Evolutionary conservation across 64 coral and sea anemone genomes (phyloP).

Genomic region (Hydrozoanthus tunicans): DNA sequence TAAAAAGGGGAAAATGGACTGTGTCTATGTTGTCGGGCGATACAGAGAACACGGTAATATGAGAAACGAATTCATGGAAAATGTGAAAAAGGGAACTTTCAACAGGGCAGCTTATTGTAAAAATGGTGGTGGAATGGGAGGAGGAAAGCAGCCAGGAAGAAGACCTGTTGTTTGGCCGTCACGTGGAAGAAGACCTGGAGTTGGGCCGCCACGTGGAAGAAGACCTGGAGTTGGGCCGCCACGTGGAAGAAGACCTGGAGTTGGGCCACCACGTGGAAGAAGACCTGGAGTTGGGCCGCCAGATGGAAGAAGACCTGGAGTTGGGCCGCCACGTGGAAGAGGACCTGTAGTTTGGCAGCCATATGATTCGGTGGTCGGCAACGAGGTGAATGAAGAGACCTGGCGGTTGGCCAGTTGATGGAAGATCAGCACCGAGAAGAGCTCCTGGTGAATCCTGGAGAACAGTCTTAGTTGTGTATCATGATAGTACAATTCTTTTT

Average conservation of each 20-base stretch:
- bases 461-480: too few species aligned
- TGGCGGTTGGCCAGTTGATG: not conserved
- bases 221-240: not conserved
- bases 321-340: not conserved
- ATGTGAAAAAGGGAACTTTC: conserved; percentile 4
- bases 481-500: too few species aligned
- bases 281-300: not conserved
- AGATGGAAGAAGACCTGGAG: not conserved
- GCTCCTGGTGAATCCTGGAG: too few species aligned
- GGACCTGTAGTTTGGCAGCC: not conserved
- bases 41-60: not conserved
- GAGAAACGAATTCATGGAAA: not conserved
- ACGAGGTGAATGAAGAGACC: not conserved
- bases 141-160: not conserved
- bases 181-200: not conserved
- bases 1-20: not conserved
- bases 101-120: conserved; percentile 8
- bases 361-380: not conserved
- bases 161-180: not conserved
- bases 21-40: conserved; percentile 5
- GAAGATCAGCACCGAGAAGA: not conserved
- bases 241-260: not conserved
- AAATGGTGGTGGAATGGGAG: not conserved
- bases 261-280: not conserved
- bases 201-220: not conserved